phyloP scores from a whole-genome alignment of 2,113 vertebrate species.

The Solea solea region DNA sequence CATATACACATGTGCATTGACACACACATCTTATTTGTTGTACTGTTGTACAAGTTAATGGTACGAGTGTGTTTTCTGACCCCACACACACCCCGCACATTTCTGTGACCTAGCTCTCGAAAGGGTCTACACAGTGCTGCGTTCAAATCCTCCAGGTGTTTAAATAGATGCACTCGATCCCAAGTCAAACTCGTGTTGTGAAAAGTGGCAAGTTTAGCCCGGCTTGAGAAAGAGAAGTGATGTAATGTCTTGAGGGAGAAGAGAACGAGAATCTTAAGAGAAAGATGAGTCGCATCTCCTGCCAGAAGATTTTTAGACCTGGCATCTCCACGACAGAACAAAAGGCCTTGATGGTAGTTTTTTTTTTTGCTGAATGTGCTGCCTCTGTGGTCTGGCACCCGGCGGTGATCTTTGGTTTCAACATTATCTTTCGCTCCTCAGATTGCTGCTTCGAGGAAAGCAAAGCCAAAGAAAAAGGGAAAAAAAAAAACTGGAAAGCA shows the following conservation, averaged over 20 bases:
- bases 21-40: no score
- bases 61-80: no score
- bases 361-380: constrained; percentile 33
- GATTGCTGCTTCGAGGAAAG: constrained; percentile 43
- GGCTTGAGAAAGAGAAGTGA: constrained; percentile 20
- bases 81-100: no score
- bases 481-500: constrained; percentile 52
- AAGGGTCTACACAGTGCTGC: constrained; percentile 17
- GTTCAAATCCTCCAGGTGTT: constrained; percentile 33
- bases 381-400: constrained; percentile 54
- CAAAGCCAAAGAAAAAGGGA: constrained; percentile 14
- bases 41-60: no score
- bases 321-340: constrained; percentile 29
- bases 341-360: constrained; percentile 28
- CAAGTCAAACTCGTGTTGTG: constrained; percentile 6
- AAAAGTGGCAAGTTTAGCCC: constrained; percentile 16
- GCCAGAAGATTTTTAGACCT: constrained; percentile 42
- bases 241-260: constrained; percentile 12
- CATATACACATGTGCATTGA: no score
- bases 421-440: constrained; percentile 47
- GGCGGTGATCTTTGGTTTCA: constrained; percentile 53
- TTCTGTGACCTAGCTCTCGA: no score
- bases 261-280: constrained; percentile 9
- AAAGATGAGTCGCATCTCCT: constrained; percentile 12
- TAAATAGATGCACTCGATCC: constrained; percentile 39